Conservation (phyloP, 2,113 vertebrate genomes). For the Rhea americana region DNA sequence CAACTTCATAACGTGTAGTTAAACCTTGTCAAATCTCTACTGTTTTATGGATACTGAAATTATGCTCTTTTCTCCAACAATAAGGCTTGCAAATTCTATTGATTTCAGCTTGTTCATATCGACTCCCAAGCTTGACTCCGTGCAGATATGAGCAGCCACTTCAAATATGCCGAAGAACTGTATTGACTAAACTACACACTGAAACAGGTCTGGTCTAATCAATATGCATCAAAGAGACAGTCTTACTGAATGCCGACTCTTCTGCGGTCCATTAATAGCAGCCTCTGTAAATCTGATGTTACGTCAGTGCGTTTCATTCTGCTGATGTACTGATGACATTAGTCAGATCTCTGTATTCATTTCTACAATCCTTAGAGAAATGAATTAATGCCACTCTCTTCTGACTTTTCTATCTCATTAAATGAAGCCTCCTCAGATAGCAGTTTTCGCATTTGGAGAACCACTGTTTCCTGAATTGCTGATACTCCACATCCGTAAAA, state of each 20-base stretch:
- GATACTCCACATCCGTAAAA: neutral
- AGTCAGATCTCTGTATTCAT: neutral
- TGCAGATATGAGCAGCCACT: neutral
- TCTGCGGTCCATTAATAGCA: neutral
- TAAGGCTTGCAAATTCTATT: neutral
- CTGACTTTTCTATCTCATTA: neutral
- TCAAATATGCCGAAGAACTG: neutral
- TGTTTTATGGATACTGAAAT: neutral
- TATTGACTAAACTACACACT: neutral
- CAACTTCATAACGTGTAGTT: neutral
- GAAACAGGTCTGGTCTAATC: neutral
- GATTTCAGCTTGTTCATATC: neutral
- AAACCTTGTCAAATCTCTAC: neutral
- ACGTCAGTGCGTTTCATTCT: neutral
- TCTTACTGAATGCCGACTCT: neutral
- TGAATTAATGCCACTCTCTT: neutral
- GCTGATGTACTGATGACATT: neutral
- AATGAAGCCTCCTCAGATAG: neutral
- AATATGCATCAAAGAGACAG: rapidly evolving
- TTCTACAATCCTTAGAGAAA: neutral
- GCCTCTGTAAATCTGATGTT: neutral
- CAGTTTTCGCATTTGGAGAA: neutral
- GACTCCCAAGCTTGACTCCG: neutral
- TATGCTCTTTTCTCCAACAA: neutral
- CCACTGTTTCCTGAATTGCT: neutral